Evolutionary conservation across 2,797 vertebrate genomes (phyloP).

Genomic region (Pangasius krempfi): DNA sequence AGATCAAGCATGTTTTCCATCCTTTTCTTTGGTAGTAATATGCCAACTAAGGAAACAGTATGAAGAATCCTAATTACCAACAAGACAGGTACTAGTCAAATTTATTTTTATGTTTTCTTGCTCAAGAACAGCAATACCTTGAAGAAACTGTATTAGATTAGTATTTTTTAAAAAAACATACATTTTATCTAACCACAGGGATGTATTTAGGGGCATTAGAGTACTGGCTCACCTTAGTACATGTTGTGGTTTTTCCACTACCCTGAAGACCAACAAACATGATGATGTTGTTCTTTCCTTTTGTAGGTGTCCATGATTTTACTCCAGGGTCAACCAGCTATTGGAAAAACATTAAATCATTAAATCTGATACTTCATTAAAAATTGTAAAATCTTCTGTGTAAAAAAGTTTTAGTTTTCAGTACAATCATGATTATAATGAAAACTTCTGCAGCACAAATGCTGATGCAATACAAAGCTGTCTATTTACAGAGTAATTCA

Average conservation of each 20-base stretch:
- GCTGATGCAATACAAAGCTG: not conserved
- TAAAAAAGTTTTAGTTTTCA: not conserved
- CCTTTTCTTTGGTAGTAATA: slow-evolving; percentile 99
- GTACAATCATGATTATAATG: not conserved
- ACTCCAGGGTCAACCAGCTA: slow-evolving; percentile 97
- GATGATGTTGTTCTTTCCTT: slow-evolving; percentile 98
- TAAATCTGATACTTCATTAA: not conserved
- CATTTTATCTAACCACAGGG: not conserved
- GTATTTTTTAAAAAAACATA: not conserved
- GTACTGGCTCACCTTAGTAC: slow-evolving; percentile 87
- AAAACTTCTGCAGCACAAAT: not conserved
- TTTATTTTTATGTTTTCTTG: not conserved
- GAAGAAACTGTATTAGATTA: not conserved
- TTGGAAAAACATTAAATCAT: slow-evolving; percentile 22
- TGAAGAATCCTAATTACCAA: not conserved
- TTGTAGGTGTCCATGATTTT: slow-evolving; percentile 98
- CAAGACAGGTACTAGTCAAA: not conserved
- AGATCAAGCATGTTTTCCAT: slow-evolving; percentile 98
- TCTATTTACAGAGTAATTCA: not conserved
- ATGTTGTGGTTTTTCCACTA: slow-evolving; percentile 97
- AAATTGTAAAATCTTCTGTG: not conserved
- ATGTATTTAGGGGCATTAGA: not conserved
- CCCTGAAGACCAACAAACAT: slow-evolving; percentile 99
- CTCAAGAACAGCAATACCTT: not conserved
- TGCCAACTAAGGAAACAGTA: slow-evolving; percentile 81